Conservation (phyloP, 2,888 invertebrate genomes). For the Schizaphis graminum region DNA sequence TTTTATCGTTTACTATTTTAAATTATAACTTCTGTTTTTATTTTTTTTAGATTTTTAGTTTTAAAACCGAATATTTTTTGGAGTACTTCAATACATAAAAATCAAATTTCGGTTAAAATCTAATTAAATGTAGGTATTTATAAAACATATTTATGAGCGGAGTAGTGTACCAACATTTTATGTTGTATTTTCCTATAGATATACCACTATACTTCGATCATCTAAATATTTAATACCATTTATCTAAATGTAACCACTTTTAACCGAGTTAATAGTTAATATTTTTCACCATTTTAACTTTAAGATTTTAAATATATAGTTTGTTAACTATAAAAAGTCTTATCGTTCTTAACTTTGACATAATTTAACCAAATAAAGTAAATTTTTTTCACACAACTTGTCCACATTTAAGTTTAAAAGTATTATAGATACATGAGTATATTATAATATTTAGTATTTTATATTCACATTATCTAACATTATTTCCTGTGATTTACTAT, state of each 20-base stretch:
- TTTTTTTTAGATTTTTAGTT: too few relatives aligned
- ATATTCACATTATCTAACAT: background rate
- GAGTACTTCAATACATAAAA: background rate
- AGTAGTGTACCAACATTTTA: too few relatives aligned
- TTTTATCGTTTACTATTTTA: background rate
- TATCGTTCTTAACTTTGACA: background rate
- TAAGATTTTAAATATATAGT: background rate
- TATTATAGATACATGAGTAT: background rate
- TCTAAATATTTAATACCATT: too few relatives aligned
- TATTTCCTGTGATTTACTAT: background rate
- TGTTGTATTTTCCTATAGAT: too few relatives aligned
- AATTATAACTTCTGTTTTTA: background rate
- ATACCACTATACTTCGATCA: too few relatives aligned
- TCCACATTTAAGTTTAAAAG: too few relatives aligned
- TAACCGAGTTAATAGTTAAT: background rate
- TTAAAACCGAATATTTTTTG: background rate
- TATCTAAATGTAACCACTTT: too few relatives aligned
- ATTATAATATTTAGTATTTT: background rate
- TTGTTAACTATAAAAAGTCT: background rate
- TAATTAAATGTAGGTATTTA: background rate
- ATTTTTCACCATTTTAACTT: background rate
- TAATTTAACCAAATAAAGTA: background rate
- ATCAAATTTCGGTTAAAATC: background rate
- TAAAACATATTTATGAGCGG: background rate
- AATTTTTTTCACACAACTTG: background rate